Percentiles rank a stretch among this genome's conserved stretches.
These are phyloP conservation scores for Chrysolina oricalcia DNA, from an alignment of 2,888 invertebrate species.

Conservation along the genomic window DNA sequence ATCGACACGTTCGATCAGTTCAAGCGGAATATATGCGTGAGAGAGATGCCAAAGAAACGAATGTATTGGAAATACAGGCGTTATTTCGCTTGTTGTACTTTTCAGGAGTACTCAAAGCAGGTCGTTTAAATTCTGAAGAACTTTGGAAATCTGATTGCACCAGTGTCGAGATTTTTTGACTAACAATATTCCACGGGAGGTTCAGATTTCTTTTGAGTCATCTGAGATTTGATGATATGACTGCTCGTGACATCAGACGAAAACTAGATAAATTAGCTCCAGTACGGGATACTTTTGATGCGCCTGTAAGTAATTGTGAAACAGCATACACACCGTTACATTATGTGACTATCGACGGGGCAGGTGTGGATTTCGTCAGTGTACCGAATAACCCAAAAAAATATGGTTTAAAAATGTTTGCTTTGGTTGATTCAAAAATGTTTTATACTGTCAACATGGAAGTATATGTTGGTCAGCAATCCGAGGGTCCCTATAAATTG, in stretches of 20 bases:
- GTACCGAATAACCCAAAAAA: no score
- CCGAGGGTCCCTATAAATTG: slow-evolving; percentile 36
- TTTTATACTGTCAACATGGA: slow-evolving; percentile 36
- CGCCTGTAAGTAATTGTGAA: background rate
- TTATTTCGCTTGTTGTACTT: no score
- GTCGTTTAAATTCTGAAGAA: no score
- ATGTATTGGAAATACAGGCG: no score
- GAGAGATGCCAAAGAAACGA: background rate
- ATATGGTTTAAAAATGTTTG: no score
- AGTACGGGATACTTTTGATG: background rate
- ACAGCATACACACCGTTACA: background rate
- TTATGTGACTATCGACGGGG: slow-evolving; percentile 37
- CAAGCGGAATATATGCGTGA: background rate
- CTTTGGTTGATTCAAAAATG: slow-evolving; percentile 34
- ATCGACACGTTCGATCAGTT: background rate
- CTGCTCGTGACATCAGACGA: no score
- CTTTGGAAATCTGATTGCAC: slow-evolving; percentile 15
- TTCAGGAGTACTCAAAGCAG: no score
- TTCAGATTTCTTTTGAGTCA: slow-evolving; percentile 31
- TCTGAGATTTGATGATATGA: no score
- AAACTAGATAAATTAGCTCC: no score
- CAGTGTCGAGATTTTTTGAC: slow-evolving; percentile 26
- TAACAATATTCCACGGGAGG: slow-evolving; percentile 26
- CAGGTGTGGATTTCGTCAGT: slow-evolving; percentile 34
- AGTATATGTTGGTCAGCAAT: slow-evolving; percentile 38